Evolutionary conservation across 2,797 vertebrate genomes (phyloP), one percentile per base, ranked within the genome.

Genomic region (Typhlichthys eigenmanni): DNA sequence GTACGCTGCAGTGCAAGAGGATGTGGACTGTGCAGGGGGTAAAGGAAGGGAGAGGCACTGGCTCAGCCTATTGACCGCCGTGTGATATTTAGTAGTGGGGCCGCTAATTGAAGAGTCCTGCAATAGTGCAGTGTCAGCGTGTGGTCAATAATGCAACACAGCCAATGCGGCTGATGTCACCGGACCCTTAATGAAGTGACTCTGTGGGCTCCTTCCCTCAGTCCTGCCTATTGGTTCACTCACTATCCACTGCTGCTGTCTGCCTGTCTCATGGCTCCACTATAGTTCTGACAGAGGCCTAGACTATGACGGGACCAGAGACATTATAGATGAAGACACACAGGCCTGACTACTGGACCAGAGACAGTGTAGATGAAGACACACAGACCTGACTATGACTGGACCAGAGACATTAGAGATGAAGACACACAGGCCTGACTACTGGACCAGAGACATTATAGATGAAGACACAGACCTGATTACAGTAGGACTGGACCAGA

Each of bases 81-180:
- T 76, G 82, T 87, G 86, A 88, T 85, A 87, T 87, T 88, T 89
- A 89, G 82, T 74, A 86, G 81, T 55, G 77, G 79, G 81, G 78
- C 73, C 3, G 71, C 85, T 88, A 88, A 91, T 90, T 88, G 87
- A 91, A 90, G 87, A 85, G 81, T 84, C 86, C 64, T 78, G 86
- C 85, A 88, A 88, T 85, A 90, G 81, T 85, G 80, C 47, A 13
- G 60, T 83, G 83, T 91, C 88, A 90, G 86, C 76, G 1, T 83
- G 84, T 85, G 85, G 86, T 91, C 84, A 88, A 85, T 88, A 88
- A 87, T 87, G 86, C 85, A 89, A 66, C 71, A 64, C 75, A 84
- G 79, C 76, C 78, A 55, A 68, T 47, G 74, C 65, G 60, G 76
- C 64, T 79, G 68, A 83, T 79, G 88, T 82, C 79, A 75, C 71